These are phyloP conservation scores for Ectropis grisescens DNA, from an alignment of 1,140 invertebrate genomes.

Conservation along the genomic window DNA sequence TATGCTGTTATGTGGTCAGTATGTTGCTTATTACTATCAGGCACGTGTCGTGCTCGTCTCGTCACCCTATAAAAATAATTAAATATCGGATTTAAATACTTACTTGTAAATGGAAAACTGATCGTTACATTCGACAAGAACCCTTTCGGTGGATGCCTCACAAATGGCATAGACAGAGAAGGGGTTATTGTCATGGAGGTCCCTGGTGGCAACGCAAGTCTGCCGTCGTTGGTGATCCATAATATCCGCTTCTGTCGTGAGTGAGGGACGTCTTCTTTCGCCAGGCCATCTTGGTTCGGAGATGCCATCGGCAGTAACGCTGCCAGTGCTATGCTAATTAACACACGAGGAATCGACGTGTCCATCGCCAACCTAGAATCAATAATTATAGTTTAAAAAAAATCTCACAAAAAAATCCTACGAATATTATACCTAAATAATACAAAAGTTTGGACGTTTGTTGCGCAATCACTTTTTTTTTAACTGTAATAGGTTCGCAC, in stretches of 20 bases:
- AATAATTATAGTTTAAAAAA: conserved; percentile 1
- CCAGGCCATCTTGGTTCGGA: conserved; percentile 25
- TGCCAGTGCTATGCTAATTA: conserved; percentile 51
- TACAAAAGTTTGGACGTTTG: too few species aligned
- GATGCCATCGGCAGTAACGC: conserved; percentile 46
- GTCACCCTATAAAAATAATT: too few species aligned
- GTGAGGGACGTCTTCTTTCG: conserved; percentile 69
- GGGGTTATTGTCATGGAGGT: conserved; percentile 85
- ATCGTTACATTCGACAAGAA: conserved; percentile 88
- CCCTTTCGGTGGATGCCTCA: conserved; percentile 85
- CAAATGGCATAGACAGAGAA: conserved; percentile 84
- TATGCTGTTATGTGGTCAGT: too few species aligned
- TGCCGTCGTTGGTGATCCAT: conserved; percentile 86
- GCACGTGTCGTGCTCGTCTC: too few species aligned
- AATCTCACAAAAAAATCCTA: too few species aligned
- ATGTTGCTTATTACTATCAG: too few species aligned
- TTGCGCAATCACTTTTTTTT: too few species aligned
- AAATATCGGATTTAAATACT: conserved; percentile 68
- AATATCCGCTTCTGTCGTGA: conserved; percentile 84
- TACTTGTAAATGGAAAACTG: conserved; percentile 89
- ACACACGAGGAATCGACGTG: conserved; percentile 38
- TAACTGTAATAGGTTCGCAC: too few species aligned
- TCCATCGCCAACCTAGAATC: conserved; percentile 43
- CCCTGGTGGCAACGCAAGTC: conserved; percentile 84
- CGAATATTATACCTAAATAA: not conserved